phyloP scores from a whole-genome alignment of 2,113 vertebrate genomes.

The Catharus fuscescens region DNA sequence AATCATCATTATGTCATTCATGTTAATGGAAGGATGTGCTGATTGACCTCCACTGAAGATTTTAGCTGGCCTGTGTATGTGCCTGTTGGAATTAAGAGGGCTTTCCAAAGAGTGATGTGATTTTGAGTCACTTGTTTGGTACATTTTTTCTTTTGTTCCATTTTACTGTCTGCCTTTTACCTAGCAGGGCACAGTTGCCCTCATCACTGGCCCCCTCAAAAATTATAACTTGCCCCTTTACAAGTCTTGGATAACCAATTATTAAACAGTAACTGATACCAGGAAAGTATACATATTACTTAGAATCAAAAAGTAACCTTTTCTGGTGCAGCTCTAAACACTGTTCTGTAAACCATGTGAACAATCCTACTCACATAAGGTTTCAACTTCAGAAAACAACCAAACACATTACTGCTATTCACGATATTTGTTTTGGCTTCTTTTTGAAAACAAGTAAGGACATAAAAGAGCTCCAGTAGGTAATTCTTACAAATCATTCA shows the following conservation, averaged over 20 bases:
- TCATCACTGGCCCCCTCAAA: background rate
- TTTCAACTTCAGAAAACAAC: background rate
- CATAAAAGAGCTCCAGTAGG: background rate
- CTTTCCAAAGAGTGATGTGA: slow-evolving; percentile 54
- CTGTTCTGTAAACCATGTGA: background rate
- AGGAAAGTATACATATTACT: background rate
- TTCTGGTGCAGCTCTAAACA: background rate
- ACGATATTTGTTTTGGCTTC: background rate
- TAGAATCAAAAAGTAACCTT: background rate
- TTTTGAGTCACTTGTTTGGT: slow-evolving; percentile 53
- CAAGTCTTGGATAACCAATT: background rate
- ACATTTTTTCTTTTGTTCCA: slow-evolving; percentile 18
- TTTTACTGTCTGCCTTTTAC: background rate
- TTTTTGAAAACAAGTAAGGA: background rate
- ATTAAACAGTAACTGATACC: background rate
- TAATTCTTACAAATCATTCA: background rate
- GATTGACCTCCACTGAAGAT: slow-evolving; percentile 23
- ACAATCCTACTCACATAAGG: background rate
- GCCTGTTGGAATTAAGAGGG: background rate
- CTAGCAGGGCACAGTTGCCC: background rate
- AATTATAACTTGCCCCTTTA: background rate
- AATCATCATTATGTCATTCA: slow-evolving; percentile 40
- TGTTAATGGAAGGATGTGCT: slow-evolving; percentile 31
- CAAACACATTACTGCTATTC: background rate
- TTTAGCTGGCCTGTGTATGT: slow-evolving; percentile 1